phyloP scores from a whole-genome alignment of 1,140 invertebrate species.

The Scaptomyza montana region DNA sequence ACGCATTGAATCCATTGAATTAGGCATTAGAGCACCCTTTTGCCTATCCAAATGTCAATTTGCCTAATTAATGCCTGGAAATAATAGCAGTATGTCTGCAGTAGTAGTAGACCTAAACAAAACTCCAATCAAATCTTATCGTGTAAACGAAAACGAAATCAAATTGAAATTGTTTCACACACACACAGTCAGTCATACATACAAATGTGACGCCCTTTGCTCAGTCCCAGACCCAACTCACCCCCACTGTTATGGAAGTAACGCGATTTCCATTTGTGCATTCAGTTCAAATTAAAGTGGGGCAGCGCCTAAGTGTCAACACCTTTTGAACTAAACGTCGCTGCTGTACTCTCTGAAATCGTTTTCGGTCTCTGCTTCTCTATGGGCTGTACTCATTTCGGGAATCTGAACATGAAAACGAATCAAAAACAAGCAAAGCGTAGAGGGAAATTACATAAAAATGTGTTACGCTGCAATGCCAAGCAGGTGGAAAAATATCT shows the following conservation, averaged over 20 bases:
- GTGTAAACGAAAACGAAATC: conserved; percentile 27
- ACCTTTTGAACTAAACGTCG: conserved; percentile 59
- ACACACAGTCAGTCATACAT: neutral
- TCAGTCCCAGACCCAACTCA: neutral
- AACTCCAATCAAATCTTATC: conserved; percentile 24
- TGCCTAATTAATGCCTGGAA: conserved; percentile 57
- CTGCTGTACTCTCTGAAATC: conserved; percentile 9
- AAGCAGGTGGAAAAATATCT: conserved; percentile 32
- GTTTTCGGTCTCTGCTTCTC: conserved; percentile 19
- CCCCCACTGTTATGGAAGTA: conserved; percentile 15
- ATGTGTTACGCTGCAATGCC: conserved; percentile 52
- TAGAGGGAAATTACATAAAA: conserved; percentile 70
- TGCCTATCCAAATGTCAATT: conserved; percentile 41
- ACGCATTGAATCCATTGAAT: conserved; percentile 18
- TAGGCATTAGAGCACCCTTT: conserved; percentile 8
- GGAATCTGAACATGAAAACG: conserved; percentile 67
- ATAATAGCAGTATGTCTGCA: conserved; percentile 14
- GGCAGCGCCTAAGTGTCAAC: conserved; percentile 69
- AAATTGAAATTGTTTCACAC: conserved; percentile 33
- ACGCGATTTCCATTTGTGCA: conserved; percentile 63
- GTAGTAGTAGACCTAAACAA: conserved; percentile 10
- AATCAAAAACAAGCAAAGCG: conserved; percentile 78
- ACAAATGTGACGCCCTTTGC: conserved; percentile 1
- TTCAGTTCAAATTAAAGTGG: conserved; percentile 66
- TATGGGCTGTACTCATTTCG: conserved; percentile 15